phyloP scores from a whole-genome alignment of 2,113 vertebrate genomes.

The Arenaria interpres region DNA sequence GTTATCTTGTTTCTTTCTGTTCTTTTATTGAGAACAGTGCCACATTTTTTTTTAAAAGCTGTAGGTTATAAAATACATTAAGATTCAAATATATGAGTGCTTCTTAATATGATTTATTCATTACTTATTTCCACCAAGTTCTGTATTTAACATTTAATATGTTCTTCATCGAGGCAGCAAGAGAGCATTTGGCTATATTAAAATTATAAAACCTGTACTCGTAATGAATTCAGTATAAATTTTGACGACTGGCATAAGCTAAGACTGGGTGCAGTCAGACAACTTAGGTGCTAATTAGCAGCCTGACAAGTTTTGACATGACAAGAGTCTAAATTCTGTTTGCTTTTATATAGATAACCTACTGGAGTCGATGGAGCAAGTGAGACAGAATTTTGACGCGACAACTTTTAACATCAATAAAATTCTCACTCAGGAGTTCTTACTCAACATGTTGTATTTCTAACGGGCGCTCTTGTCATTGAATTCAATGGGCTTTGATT shows the following conservation, averaged over 20 bases:
- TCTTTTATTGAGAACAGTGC: not conserved
- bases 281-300: slow-evolving; percentile 14
- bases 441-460: not conserved
- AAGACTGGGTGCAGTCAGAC: not conserved
- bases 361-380: not conserved
- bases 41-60: not conserved
- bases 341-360: not conserved
- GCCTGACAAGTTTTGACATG: not conserved
- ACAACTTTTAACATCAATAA: not conserved
- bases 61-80: not conserved
- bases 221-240: not conserved
- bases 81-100: not conserved
- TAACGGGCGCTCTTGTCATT: not conserved
- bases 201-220: not conserved
- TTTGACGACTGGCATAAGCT: not conserved
- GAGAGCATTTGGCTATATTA: slow-evolving; percentile 11
- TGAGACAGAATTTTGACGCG: not conserved
- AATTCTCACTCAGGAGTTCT: not conserved
- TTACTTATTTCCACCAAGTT: not conserved
- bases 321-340: not conserved
- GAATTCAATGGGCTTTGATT: not conserved
- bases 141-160: not conserved
- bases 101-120: not conserved
- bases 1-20: not conserved
- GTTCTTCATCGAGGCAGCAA: not conserved